phyloP scores from a whole-genome alignment of 1,140 invertebrate genomes.

The Teleopsis dalmanni region DNA sequence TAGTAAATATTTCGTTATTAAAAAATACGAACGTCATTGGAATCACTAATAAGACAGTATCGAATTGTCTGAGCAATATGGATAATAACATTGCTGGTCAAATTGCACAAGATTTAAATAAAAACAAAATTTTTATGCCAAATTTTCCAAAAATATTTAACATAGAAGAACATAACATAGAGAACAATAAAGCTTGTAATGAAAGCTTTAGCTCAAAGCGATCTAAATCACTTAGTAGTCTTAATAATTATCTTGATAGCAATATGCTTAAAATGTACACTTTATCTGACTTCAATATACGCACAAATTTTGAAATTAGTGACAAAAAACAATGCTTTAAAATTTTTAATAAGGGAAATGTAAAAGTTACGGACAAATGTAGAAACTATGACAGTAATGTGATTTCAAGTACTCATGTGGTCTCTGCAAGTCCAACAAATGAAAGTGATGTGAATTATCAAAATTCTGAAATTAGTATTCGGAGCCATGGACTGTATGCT shows the following conservation, averaged over 20 bases:
- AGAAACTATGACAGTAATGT: too few species aligned
- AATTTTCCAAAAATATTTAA: too few species aligned
- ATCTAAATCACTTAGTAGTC: slow-evolving; percentile 39
- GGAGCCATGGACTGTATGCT: slow-evolving; percentile 53
- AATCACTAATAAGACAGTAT: too few species aligned
- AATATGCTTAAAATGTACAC: slow-evolving; percentile 1
- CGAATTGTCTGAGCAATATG: too few species aligned
- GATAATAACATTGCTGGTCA: slow-evolving; percentile 2
- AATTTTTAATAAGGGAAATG: too few species aligned
- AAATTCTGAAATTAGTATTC: slow-evolving; percentile 55
- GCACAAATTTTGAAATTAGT: too few species aligned
- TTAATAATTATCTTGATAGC: slow-evolving; percentile 21
- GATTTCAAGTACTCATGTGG: slow-evolving; percentile 15
- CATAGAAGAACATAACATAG: slow-evolving; percentile 38
- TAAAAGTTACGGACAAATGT: too few species aligned
- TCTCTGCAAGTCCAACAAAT: slow-evolving; percentile 48
- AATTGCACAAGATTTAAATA: slow-evolving; percentile 3
- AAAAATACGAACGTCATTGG: too few species aligned
- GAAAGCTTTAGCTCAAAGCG: slow-evolving; percentile 30
- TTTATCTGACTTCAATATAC: too few species aligned
- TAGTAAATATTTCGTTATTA: too few species aligned
- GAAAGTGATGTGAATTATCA: slow-evolving; percentile 57
- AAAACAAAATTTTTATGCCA: slow-evolving; percentile 39
- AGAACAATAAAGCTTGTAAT: slow-evolving; percentile 24
- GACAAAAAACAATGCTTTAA: too few species aligned